phyloP scores from a whole-genome alignment of 2,113 vertebrate genomes.

The Pseudorasbora parva region DNA sequence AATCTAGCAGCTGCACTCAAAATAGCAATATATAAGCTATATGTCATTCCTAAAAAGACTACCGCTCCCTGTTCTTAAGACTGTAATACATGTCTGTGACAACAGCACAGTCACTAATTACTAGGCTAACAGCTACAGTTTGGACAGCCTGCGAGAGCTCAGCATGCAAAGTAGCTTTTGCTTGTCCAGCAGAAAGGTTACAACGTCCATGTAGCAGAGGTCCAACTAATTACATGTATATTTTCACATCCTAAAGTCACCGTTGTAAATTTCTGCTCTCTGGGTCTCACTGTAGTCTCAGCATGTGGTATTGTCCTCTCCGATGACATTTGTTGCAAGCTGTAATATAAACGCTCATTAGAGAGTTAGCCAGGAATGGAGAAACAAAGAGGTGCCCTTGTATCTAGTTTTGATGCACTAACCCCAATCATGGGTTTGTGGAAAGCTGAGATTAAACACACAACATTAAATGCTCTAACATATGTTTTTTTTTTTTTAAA shows the following conservation, averaged over 20 bases:
- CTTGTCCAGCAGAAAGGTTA: conserved; percentile 40
- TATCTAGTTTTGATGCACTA: conserved; percentile 2
- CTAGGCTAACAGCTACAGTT: conserved; percentile 1
- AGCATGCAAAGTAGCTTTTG: conserved; percentile 36
- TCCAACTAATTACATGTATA: conserved; percentile 35
- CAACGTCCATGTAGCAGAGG: background rate
- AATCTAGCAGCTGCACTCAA: background rate
- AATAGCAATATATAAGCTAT: background rate
- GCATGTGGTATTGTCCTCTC: conserved; percentile 10
- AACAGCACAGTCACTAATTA: conserved; percentile 23
- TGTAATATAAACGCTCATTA: conserved; percentile 34
- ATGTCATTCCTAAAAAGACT: conserved; percentile 11
- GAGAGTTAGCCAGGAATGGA: conserved; percentile 16
- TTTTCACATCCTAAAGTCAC: conserved; percentile 1
- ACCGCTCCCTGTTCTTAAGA: background rate
- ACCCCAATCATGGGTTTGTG: background rate
- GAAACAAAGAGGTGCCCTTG: conserved; percentile 16
- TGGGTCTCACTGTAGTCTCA: conserved; percentile 10
- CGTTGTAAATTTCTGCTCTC: conserved; percentile 3
- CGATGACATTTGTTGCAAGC: conserved; percentile 11
- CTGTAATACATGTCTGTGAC: conserved; percentile 9
- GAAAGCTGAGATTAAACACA: conserved; percentile 18
- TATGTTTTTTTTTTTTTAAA: background rate
- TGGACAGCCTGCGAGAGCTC: conserved; percentile 17
- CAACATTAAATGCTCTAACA: conserved; percentile 7